Evolutionary conservation across 2,113 vertebrate genomes (phyloP).

Genomic region (Sigmodon hispidus): DNA sequence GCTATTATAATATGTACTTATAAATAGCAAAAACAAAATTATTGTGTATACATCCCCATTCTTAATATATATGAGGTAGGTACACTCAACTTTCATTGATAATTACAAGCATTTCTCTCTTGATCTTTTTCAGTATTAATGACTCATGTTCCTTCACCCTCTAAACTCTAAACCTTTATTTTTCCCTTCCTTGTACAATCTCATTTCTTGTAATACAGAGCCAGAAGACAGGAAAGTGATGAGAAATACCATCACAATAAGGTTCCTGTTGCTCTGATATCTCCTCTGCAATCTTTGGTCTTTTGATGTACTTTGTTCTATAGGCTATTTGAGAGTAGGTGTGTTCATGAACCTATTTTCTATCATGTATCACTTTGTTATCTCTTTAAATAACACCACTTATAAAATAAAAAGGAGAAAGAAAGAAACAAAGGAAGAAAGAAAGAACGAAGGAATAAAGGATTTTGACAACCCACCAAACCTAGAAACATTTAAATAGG

Average conservation of each 20-base stretch:
- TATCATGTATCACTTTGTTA: background rate
- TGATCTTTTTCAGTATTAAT: background rate
- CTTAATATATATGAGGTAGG: background rate
- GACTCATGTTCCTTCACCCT: background rate
- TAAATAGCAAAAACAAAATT: background rate
- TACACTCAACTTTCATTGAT: background rate
- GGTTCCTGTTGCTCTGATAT: background rate
- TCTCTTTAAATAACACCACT: background rate
- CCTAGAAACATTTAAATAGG: background rate
- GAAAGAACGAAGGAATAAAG: too few species aligned
- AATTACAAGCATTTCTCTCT: background rate
- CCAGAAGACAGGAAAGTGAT: fast-evolving
- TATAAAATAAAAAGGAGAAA: background rate
- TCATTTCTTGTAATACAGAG: background rate
- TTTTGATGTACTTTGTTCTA: background rate
- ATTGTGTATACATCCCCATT: background rate
- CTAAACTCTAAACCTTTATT: background rate
- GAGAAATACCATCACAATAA: background rate
- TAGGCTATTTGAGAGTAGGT: background rate
- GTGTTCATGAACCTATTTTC: background rate
- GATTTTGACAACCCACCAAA: background rate
- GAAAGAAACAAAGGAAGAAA: background rate
- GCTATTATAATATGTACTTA: background rate
- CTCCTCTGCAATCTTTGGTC: background rate
- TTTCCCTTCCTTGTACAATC: background rate